These are phyloP conservation scores for Leptinotarsa defecta DNA, from an alignment of 1,140 invertebrate genomes.

Conservation along the genomic window DNA sequence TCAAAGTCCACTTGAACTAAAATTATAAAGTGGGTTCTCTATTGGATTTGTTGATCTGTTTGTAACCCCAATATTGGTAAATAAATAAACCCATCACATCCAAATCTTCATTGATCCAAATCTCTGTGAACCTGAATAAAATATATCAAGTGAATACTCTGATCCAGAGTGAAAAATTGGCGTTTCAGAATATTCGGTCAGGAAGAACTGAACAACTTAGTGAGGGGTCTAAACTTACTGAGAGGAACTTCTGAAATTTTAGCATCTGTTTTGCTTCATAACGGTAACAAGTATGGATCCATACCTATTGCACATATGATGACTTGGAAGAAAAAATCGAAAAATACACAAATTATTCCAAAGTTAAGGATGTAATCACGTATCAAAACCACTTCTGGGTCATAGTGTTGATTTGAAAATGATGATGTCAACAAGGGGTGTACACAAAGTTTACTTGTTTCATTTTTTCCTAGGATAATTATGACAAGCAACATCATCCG, in stretches of 20 bases:
- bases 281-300: constrained; percentile 51
- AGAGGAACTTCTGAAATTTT: constrained; percentile 11
- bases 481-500: background rate
- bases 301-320: constrained; percentile 25
- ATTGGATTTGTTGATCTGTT: no score
- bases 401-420: background rate
- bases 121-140: background rate
- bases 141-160: no score
- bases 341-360: no score
- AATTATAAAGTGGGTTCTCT: no score
- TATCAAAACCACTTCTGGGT: no score
- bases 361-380: constrained; percentile 5
- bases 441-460: no score
- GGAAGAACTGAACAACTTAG: background rate
- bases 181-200: background rate
- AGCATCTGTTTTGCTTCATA: constrained; percentile 48
- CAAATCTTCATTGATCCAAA: background rate
- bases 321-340: no score
- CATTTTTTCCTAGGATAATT: no score
- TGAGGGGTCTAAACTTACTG: background rate
- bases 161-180: background rate
- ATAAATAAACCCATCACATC: no score
- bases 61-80: no score
- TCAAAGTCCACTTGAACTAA: no score
- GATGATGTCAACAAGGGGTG: background rate